Base-by-base conservation (phyloP, 2,113 vertebrate genomes). In the Pantherophis guttatus region DNA sequence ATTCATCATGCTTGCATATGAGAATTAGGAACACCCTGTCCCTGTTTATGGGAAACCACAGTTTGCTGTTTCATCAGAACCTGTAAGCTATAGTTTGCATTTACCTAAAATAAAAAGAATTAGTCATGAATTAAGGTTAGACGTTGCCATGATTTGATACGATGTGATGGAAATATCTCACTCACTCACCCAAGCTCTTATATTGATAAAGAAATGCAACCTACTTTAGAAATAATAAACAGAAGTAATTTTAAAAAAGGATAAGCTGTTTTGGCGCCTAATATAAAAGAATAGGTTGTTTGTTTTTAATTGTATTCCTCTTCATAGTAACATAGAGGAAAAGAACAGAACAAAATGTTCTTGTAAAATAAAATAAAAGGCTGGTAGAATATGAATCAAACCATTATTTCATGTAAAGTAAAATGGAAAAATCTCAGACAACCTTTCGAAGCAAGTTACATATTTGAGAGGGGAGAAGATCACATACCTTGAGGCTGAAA, bases 321-420 rank as follows among this genome's bases (percentile, higher is more conserved):
- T 55, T 89, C 52, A 17, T 21, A 0, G 8, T 13, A 1, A 50
- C 5, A 29, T 70, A 75, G 75, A 81, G 33, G 75, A 15, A 90
- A 29, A 92, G 95, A 95, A 0, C 75, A 39, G 53, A 92, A 75
- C 3, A 94, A 59, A 39, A 48, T 12, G n/a, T 91, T 10, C 65
- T 24, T 95, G 59, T 85, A 93, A 94, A 87, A 44, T 58, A 0
- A 59, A 58, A 26, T 8, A 44, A 44, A 93, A 93, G 1, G 19
- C 5, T 59, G 89, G 87, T 8, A 57, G 93, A 29, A 70, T n/a
- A 53, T 12, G 9, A 70, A 53, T 13, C 55, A 11, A 57, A 4
- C 39, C 15, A 59, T 62, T 21, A 59, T 87, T 92, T 8, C 90
- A 94, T 85, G 81, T 94, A 62, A 94, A 93, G 58, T 0, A 53